Conservation (phyloP, 2,888 invertebrate genomes). For the Saturnia pavonia region DNA sequence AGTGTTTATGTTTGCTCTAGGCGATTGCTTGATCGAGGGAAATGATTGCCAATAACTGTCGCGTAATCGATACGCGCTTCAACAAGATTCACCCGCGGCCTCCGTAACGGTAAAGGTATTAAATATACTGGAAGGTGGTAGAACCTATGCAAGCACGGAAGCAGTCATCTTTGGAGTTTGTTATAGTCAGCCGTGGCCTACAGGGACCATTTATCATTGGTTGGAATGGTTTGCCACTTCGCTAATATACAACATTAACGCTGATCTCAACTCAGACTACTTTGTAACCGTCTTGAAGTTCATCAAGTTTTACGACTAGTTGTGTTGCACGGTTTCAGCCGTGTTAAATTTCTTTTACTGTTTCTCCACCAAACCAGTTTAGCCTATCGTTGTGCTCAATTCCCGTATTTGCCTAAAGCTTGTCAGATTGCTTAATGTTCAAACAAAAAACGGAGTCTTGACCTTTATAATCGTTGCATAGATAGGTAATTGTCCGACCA, state of each 20-base stretch:
- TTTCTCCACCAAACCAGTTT: too few species aligned
- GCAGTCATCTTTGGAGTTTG: background rate
- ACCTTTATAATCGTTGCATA: too few species aligned
- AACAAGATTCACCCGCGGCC: constrained; percentile 8
- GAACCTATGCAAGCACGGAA: background rate
- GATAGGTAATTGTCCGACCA: background rate
- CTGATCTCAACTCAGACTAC: background rate
- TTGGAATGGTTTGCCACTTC: background rate
- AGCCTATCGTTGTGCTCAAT: too few species aligned
- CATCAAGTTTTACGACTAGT: background rate
- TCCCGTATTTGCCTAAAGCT: too few species aligned
- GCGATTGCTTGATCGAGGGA: background rate
- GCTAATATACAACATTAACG: constrained; percentile 1
- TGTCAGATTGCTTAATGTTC: too few species aligned
- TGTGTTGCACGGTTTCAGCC: too few species aligned
- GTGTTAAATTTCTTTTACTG: too few species aligned
- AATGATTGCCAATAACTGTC: constrained; percentile 5
- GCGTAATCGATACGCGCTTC: constrained; percentile 12
- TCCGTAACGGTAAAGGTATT: constrained; percentile 14
- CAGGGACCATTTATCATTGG: background rate
- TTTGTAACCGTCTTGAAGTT: background rate
- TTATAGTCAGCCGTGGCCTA: background rate
- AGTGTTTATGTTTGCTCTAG: constrained; percentile 2
- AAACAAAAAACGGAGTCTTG: too few species aligned
- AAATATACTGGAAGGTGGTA: constrained; percentile 1